Evolutionary conservation across 2,888 invertebrate genomes (phyloP), one percentile per base, ranked within the genome.

Genomic region (Sinelater perroti): DNA sequence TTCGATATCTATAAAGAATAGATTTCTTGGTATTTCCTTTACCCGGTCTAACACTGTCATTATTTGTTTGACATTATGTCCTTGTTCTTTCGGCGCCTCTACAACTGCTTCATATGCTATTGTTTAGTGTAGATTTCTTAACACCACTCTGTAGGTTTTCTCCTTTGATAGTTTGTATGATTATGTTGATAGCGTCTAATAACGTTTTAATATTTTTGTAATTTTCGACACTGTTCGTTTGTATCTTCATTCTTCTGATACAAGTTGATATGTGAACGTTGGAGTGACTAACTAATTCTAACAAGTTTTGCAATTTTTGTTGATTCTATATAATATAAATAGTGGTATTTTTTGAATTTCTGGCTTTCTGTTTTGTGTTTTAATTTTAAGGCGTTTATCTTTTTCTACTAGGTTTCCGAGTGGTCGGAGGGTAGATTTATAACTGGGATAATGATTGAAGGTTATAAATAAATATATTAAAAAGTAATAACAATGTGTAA

Each of bases 61-160:
- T 10, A 55, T 55, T 21, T 49, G 47, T 28, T 28, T 42, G n/a
- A 55, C 55, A 2, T 38, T 14, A 38, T 38, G 38, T 38, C 17
- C 18, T 38, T 38, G 38, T 18, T 38, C 10, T 17, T 17, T 38
- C n/a, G 20, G 16, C 3, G 38, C 17, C 6, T 38, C 38, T 38
- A 17, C n/a, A 6, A 17, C 20, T 38, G 17, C 16, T 2, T 38
- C 18, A 8, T 38, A 20, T 38, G 2, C 7, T 13, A 14, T 31
- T 40, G 28, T 31, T 40, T 50, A 11, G 13, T 42, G 42, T 56
- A 38, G 13, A 30, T 44, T n/a, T n/a, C n/a, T n/a, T n/a, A n/a
- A n/a, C n/a, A n/a, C n/a, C n/a, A n/a, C n/a, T n/a, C n/a, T n/a
- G 8, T 30, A 11, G 13, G 24, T 35, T 46, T 36, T 54, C 6